These are phyloP conservation scores for Podarcis lilfordi DNA, from an alignment of 2,797 vertebrate species.

Conservation along the genomic window DNA sequence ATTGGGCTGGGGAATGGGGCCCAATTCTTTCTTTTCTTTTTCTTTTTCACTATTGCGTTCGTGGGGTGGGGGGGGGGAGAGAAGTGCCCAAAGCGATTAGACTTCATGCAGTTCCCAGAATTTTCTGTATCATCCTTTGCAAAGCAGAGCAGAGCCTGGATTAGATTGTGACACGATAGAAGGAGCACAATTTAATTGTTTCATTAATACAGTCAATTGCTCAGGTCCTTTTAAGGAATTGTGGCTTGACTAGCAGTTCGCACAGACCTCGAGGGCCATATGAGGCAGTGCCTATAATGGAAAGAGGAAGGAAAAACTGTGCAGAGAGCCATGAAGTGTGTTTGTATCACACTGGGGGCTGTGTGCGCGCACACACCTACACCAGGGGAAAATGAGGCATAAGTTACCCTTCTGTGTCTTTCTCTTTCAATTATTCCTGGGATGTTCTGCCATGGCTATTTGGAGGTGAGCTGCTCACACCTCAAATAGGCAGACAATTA, in stretches of 20 bases:
- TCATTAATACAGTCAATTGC: not conserved
- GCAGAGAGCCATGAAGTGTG: not conserved
- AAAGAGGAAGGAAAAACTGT: not conserved
- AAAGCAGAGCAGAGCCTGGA: not conserved
- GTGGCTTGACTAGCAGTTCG: not conserved
- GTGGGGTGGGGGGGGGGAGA: slow-evolving; percentile 3
- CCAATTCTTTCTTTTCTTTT: slow-evolving; percentile 13
- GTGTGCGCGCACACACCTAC: too few species aligned
- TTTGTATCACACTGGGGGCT: not conserved
- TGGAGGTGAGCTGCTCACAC: not conserved
- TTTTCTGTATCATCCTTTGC: not conserved
- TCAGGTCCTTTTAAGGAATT: slow-evolving; percentile 8
- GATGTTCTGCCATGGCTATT: not conserved
- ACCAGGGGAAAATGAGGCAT: too few species aligned
- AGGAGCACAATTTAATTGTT: not conserved
- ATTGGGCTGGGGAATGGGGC: slow-evolving; percentile 4
- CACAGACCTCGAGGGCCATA: not conserved
- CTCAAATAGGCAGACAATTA: not conserved
- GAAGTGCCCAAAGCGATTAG: slow-evolving; percentile 1
- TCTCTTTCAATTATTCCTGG: not conserved
- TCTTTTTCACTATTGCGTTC: slow-evolving; percentile 3
- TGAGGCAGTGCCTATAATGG: not conserved
- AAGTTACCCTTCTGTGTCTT: not conserved
- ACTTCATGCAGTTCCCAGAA: slow-evolving; percentile 20
- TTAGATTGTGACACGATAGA: not conserved